A percentile compares a stretch with the other conserved stretches of the same genome.
Conservation (phyloP, 2,888 invertebrate species). For the Agonopterix alstromeriana region DNA sequence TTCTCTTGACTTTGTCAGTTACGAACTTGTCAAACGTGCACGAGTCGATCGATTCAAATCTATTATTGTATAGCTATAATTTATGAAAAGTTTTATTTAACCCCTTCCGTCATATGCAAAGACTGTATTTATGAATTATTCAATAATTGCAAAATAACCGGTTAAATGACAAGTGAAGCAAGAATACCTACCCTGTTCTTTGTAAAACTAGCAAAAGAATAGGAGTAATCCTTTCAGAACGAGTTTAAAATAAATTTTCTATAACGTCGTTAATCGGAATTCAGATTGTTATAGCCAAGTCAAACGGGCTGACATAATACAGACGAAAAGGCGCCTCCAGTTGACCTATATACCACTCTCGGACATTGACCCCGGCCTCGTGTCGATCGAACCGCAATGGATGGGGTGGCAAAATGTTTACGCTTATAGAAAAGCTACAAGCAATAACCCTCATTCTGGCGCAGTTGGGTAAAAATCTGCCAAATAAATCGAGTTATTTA, state of each 20-base stretch:
- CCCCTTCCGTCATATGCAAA: slow-evolving; percentile 31
- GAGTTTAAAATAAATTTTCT: slow-evolving; percentile 34
- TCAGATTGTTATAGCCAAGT: slow-evolving; percentile 27
- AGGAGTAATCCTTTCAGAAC: slow-evolving; percentile 32
- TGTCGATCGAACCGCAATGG: slow-evolving; percentile 32
- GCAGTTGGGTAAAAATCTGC: too few species aligned
- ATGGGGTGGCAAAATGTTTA: slow-evolving; percentile 13
- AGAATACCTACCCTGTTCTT: slow-evolving; percentile 20
- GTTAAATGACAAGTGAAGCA: slow-evolving; percentile 27
- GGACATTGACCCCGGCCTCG: slow-evolving; percentile 61
- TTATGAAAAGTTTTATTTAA: slow-evolving; percentile 30
- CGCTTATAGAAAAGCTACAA: background rate
- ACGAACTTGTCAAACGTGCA: too few species aligned
- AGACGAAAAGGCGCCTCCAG: slow-evolving; percentile 65
- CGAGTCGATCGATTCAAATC: too few species aligned
- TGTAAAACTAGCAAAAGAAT: slow-evolving; percentile 26
- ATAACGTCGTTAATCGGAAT: slow-evolving; percentile 30
- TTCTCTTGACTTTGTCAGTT: too few species aligned
- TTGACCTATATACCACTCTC: slow-evolving; percentile 66
- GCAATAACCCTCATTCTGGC: too few species aligned
- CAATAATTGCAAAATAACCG: slow-evolving; percentile 39
- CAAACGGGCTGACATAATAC: slow-evolving; percentile 52
- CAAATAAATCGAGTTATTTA: too few species aligned
- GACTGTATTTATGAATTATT: slow-evolving; percentile 34
- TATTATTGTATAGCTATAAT: background rate